Evolutionary conservation across 2,888 invertebrate species (phyloP), one percentile per base, ranked within the genome.

Genomic region (Melolontha melolontha): DNA sequence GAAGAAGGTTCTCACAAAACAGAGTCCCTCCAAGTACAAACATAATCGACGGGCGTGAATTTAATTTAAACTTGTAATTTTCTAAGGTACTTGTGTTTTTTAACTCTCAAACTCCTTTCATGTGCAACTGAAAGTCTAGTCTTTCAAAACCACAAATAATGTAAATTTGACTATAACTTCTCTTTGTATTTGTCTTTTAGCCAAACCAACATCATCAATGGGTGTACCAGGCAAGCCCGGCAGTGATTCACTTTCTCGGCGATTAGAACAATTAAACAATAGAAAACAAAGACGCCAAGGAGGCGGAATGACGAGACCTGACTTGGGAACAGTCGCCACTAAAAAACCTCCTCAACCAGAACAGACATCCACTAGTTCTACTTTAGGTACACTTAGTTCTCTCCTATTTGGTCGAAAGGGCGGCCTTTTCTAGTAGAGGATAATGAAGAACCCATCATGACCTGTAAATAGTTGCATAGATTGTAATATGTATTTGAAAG

Each of bases 371-470:
- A 49, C 52, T 22, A 66, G 73, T 14, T 70, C 72, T 52, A 86
- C 74, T 1, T 86, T 94, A 40, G 94, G 94, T 67, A 92, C 92
- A 50, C 88, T 93, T 72, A 92, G 92, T 83, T 90, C 92, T 68
- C 84, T 93, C 76, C 85, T 94, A 59, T 95, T 95, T 82, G 94
- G 94, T 41, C 87, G 95, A 71, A 95, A 95, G 79, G 95, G 95
- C 59, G 95, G 94, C 63, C 86, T 94, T 76, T 88, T 94, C 77
- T 91, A 89, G 74, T 54, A 29, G 52, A 14, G 44, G 22, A 22
- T n/a, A 22, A 29, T 44, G 44, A 17, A 1, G 22, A 59, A 14
- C 29, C 57, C 7, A 12, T n/a, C n/a, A 27, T 27, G 29, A 29
- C 44, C 44, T 59, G 59, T 59, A 59, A 59, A 59, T 59, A 59